Evolutionary conservation across 2,113 vertebrate genomes (phyloP).

Genomic region (Notiomystis cincta): DNA sequence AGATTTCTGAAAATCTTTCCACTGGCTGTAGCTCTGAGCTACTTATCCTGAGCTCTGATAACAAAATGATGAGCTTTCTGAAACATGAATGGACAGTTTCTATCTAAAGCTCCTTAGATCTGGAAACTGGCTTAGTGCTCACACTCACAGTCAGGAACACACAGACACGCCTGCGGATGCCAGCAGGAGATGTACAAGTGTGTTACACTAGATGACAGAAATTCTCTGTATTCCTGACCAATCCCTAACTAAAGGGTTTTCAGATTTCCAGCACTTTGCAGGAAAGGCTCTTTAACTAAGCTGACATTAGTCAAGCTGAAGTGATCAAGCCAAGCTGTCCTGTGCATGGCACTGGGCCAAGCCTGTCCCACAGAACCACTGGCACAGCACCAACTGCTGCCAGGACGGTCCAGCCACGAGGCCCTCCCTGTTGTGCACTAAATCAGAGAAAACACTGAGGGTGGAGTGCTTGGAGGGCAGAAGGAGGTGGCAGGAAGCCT

Average conservation of each 20-base stretch:
- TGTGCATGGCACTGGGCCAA: background rate
- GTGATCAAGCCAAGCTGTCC: background rate
- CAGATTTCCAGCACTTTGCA: background rate
- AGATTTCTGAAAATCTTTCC: constrained; percentile 29
- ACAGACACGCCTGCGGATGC: rapidly evolving
- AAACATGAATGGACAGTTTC: constrained; percentile 40
- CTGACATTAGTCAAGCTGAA: background rate
- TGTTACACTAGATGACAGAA: constrained; percentile 19
- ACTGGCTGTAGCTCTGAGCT: constrained; percentile 50
- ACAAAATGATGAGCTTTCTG: background rate
- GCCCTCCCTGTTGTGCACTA: background rate
- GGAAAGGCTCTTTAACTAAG: constrained; percentile 14
- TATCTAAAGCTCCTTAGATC: constrained; percentile 36
- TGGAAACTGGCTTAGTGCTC: background rate
- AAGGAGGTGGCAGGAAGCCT: background rate
- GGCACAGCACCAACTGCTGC: background rate
- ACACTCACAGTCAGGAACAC: background rate
- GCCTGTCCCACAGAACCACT: background rate
- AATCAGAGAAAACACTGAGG: background rate
- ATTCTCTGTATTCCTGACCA: background rate
- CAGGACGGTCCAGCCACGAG: rapidly evolving
- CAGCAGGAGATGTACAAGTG: background rate
- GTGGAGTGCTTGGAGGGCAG: background rate
- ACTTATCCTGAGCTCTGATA: constrained; percentile 51
- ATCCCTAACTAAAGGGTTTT: background rate